A percentile compares a stretch with the other conserved stretches of the same genome.
phyloP scores from a whole-genome alignment of 2,113 vertebrate species.

The Leucosticte australis region DNA sequence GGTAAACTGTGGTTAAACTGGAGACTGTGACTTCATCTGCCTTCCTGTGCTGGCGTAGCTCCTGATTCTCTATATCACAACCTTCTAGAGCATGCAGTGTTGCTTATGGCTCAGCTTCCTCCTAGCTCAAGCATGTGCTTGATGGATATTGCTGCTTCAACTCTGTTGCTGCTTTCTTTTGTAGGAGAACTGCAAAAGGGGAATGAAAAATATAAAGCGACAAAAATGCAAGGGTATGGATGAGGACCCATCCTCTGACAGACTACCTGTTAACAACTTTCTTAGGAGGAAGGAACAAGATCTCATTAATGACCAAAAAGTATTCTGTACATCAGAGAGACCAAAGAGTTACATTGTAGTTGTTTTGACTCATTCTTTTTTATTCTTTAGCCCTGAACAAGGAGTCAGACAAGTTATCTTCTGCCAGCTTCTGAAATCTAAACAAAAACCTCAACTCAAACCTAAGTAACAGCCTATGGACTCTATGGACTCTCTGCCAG shows the following conservation, averaged over 20 bases:
- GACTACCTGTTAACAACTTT: not conserved
- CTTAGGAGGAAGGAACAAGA: not conserved
- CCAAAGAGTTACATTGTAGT: rapidly evolving
- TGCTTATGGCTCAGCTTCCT: not conserved
- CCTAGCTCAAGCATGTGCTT: not conserved
- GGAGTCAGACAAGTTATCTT: not conserved
- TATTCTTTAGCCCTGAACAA: not conserved
- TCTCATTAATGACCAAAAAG: not conserved
- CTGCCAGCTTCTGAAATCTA: not conserved
- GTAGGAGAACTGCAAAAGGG: not conserved
- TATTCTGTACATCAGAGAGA: not conserved
- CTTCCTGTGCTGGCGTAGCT: not conserved
- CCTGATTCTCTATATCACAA: not conserved
- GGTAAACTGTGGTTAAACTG: not conserved
- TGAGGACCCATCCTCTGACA: not conserved
- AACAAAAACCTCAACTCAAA: not conserved
- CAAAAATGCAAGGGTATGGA: not conserved
- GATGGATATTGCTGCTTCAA: not conserved
- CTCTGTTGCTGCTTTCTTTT: not conserved
- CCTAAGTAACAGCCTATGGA: not conserved
- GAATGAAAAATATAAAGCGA: not conserved
- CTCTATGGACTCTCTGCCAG: not conserved
- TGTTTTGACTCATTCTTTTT: not conserved
- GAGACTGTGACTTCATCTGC: not conserved
- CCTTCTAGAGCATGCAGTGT: not conserved